phyloP scores from a whole-genome alignment of 1,140 invertebrate genomes.

The Hypsibius dujardini region DNA sequence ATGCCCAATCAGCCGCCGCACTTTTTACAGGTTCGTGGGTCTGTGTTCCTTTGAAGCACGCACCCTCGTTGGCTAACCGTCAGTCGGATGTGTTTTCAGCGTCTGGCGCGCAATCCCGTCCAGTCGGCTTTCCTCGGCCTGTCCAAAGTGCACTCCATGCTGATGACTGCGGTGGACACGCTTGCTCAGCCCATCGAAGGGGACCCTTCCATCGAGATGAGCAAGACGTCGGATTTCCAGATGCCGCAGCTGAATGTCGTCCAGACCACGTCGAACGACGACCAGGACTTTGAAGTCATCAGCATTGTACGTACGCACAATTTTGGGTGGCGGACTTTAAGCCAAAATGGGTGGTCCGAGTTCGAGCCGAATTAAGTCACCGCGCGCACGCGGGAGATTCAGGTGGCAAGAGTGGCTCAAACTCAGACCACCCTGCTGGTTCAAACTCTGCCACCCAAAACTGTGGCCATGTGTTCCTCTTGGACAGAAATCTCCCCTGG shows the following conservation, averaged over 20 bases:
- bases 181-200: neutral
- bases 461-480: neutral
- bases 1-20: constrained; percentile 10
- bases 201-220: neutral
- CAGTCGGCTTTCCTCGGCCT: constrained; percentile 8
- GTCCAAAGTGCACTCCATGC: constrained; percentile 9
- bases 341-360: no score
- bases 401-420: no score
- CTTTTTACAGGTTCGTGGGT: constrained; percentile 7
- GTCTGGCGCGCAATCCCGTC: neutral
- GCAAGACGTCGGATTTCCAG: neutral
- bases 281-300: constrained; percentile 14
- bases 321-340: no score
- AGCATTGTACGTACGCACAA: neutral
- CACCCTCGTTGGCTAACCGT: neutral
- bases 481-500: constrained; percentile 20
- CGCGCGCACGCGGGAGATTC: no score
- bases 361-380: no score
- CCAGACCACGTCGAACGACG: neutral
- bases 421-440: neutral
- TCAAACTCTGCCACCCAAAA: neutral
- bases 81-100: neutral
- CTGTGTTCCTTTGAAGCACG: neutral
- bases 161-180: neutral
- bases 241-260: neutral